phyloP scores from a whole-genome alignment of 2,797 vertebrate genomes.

The Aulostomus chinensis region DNA sequence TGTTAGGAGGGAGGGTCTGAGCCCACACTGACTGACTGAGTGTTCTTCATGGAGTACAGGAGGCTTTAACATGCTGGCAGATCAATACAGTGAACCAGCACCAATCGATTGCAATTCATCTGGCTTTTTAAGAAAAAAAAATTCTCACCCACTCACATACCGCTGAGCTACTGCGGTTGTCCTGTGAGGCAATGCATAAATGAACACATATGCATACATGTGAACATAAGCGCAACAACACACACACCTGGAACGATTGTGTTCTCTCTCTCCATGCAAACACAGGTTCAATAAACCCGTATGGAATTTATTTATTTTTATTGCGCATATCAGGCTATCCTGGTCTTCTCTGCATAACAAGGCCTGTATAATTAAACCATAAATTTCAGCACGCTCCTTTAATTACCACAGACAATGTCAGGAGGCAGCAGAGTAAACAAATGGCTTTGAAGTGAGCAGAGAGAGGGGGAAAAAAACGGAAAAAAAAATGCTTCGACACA shows the following conservation, averaged over 20 bases:
- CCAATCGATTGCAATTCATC: conserved; percentile 78
- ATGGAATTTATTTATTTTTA: conserved; percentile 81
- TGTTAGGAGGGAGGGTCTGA: conserved; percentile 30
- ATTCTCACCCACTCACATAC: conserved; percentile 66
- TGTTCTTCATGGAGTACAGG: conserved; percentile 72
- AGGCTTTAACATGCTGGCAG: conserved; percentile 70
- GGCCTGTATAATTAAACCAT: conserved; percentile 80
- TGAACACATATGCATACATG: conserved; percentile 61
- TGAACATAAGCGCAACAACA: conserved; percentile 19
- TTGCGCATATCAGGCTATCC: conserved; percentile 76
- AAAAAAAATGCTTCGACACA: conserved; percentile 63
- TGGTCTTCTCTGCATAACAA: conserved; percentile 79
- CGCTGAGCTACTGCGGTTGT: conserved; percentile 44
- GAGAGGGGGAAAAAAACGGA: conserved; percentile 35
- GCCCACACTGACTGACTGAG: conserved; percentile 59
- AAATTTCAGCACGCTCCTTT: conserved; percentile 78
- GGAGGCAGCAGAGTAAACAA: conserved; percentile 79
- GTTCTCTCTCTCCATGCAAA: conserved; percentile 47
- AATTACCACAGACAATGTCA: conserved; percentile 82
- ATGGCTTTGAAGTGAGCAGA: conserved; percentile 76
- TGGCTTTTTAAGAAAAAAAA: conserved; percentile 44
- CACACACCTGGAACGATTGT: conserved; percentile 58
- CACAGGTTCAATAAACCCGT: conserved; percentile 70
- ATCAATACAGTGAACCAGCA: conserved; percentile 76
- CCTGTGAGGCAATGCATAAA: conserved; percentile 68